Base-by-base conservation (phyloP, 2,797 vertebrate genomes). In the Chromobotia macracanthus region DNA sequence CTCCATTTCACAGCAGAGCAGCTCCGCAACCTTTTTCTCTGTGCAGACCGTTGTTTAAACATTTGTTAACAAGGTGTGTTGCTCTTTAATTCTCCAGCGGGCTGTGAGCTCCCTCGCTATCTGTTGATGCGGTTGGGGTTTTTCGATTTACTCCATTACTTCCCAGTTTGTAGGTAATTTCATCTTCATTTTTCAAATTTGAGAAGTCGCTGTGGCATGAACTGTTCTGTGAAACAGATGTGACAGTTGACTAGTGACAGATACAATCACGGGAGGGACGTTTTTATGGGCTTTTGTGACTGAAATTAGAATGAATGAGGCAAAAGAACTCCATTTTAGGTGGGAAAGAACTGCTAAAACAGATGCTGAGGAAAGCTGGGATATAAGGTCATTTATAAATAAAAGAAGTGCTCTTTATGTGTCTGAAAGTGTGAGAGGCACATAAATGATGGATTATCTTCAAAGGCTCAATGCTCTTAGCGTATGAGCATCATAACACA, bases 51-150 rank as follows among this genome's bases (percentile, higher is more conserved):
- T 78, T 85, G 83, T 87, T 78, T 80, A 82, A 84, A 83, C 82
- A 75, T 84, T 80, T 86, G 84, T 87, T 83, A 81, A 83, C 79
- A 84, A 83, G 82, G 70, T 79, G 63, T 28, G 72, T 51, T 82
- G 83, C 56, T 70, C 61, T 86, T 84, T 79, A 83, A 84, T 82
- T 75, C 82, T 71, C 38, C 2, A 6, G 18, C 21, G 80, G 38
- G 68, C 85, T 65, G 61, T 41, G 70, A 51, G 74, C 64, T 66
- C 44, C 3, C 41, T 68, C 9, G 6, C 46, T 53, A 53, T 75
- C 73, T 72, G 44, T 38, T 68, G 46, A 64, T 72, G 71, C 23
- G n/a, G 44, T 75, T 31, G 44, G 71, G 67, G 41, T 66, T 79
- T 82, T 61, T 60, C 46, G 44, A 55, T 76, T 55, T 66, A 65